Evolutionary conservation across 2,888 invertebrate species (phyloP), one percentile per base, ranked within the genome.

Genomic region (Drosophila ustulata): DNA sequence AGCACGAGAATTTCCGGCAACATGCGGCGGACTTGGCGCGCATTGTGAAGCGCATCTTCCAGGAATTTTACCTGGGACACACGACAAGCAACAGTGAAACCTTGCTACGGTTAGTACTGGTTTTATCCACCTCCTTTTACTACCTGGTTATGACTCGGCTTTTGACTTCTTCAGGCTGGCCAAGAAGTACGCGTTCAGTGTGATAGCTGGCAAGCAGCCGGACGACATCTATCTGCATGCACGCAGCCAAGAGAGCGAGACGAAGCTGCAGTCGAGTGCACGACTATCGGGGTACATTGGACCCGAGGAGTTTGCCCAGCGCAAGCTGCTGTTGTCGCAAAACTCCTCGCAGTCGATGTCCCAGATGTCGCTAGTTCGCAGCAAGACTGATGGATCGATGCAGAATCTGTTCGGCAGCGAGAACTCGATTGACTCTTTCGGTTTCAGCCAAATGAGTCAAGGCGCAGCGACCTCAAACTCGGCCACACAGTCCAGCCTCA

Each of bases 51-150:
- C 94, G 94, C 41, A 93, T 95, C 70, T 94, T 95, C 89, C 94
- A 94, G n/a, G 94, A 94, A 80, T 91, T 93, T 47, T 82, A 92
- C 92, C 92, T 93, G 56, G 93, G 93, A 34, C 93, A 93, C 66
- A 95, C 95, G 71, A 96, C 96, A 1, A 96, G 95, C 30, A 96
- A 96, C n/a, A 96, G 95, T 13, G 96, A 96, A 81, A 94, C 95
- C 1, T 94, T 97, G 95, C 93, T 96, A 62, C 94, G 94, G 94
- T 94, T 55, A 90, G 65, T 66, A 32, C 2, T 41, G 4, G 4
- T 2, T 11, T 5, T n/a, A 11, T 13, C 7, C 6, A 4, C 7
- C 13, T 3, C 25, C 26, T 41, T 13, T 18, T 18, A 41, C 7
- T 13, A 41, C 39, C 18, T 18, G 5, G 9, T 6, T 7, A 18